Conservation (phyloP, 92 coral and sea anemone genomes). For the Diadumene lineata region DNA sequence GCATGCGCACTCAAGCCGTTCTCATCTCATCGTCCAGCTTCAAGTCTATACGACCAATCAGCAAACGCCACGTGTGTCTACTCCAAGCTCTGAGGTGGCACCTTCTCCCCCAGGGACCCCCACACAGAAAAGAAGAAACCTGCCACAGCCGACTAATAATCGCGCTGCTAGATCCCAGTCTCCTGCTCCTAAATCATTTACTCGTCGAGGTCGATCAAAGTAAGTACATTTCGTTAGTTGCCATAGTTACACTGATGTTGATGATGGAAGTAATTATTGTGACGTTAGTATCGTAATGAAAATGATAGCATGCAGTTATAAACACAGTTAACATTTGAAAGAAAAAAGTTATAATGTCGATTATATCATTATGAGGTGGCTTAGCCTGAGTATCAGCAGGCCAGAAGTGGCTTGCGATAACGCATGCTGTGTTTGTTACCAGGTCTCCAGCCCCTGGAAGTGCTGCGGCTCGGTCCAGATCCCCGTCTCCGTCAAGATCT, state of each 20-base stretch:
- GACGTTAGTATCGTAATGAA: not conserved
- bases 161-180: constrained; percentile 80
- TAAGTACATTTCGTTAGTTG: constrained; percentile 5
- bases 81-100: constrained; percentile 75
- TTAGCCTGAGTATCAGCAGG: not conserved
- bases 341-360: no score
- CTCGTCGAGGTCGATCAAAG: constrained; percentile 38
- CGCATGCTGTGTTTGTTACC: not conserved
- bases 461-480: constrained; percentile 86
- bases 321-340: no score
- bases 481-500: constrained; percentile 91
- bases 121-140: constrained; percentile 70
- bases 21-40: constrained; percentile 96
- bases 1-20: constrained; percentile 98
- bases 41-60: constrained; percentile 81
- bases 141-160: constrained; percentile 78
- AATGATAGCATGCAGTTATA: not conserved
- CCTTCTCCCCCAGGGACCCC: constrained; percentile 99
- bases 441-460: constrained; percentile 97
- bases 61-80: constrained; percentile 56
- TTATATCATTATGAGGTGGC: not conserved
- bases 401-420: not conserved
- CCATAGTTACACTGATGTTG: not conserved
- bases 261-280: not conserved
- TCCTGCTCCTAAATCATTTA: constrained; percentile 70